Conservation (phyloP, 1,140 invertebrate species). For the Drosophila elegans region DNA sequence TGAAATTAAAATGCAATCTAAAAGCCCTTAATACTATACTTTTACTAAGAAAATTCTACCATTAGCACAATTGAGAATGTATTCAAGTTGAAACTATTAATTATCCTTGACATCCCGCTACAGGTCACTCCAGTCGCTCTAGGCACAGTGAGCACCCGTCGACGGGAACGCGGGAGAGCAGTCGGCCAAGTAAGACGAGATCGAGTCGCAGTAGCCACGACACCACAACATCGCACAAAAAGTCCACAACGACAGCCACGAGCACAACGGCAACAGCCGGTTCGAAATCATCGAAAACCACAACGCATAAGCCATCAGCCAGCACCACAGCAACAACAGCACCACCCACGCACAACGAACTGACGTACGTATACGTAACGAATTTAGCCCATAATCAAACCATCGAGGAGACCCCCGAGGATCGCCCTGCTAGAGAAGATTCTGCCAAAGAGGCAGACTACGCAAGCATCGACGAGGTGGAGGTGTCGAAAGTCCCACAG, state of each 20-base stretch:
- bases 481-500: conserved; percentile 21
- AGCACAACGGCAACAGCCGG: conserved; percentile 20
- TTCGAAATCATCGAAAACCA: conserved; percentile 56
- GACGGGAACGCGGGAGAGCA: conserved; percentile 40
- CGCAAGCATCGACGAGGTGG: conserved; percentile 58
- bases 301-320: conserved; percentile 50
- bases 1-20: too few species aligned
- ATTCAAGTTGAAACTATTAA: not conserved
- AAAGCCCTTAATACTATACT: too few species aligned
- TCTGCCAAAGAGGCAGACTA: conserved; percentile 46
- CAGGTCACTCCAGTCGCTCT: conserved; percentile 83
- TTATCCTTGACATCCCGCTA: not conserved
- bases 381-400: conserved; percentile 77
- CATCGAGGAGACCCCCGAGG: conserved; percentile 27
- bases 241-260: conserved; percentile 47
- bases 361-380: conserved; percentile 84
- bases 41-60: too few species aligned
- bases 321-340: conserved; percentile 36
- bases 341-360: conserved; percentile 66
- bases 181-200: conserved; percentile 59
- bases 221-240: conserved; percentile 58
- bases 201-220: conserved; percentile 60
- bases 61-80: too few species aligned
- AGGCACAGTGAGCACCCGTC: conserved; percentile 64
- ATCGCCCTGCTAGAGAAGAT: not conserved